Conservation (phyloP, 2,113 vertebrate genomes). For the Ancistrus triradiatus region DNA sequence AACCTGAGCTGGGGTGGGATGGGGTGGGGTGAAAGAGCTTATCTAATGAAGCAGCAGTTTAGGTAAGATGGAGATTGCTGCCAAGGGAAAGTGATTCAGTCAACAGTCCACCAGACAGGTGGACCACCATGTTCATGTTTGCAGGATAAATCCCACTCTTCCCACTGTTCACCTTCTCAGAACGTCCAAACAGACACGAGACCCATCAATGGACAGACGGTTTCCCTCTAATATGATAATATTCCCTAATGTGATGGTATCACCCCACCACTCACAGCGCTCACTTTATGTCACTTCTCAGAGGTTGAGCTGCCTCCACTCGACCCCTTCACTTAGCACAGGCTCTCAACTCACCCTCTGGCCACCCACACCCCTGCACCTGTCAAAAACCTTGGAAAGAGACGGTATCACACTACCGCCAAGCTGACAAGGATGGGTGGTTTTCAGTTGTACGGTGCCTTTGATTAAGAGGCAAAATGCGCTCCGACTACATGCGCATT, state of each 20-base stretch:
- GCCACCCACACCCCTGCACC: slow-evolving; percentile 33
- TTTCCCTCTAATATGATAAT: slow-evolving; percentile 29
- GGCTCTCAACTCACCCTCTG: slow-evolving; percentile 19
- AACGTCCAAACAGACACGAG: not conserved
- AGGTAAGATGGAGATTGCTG: no score
- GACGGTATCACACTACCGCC: slow-evolving; percentile 7
- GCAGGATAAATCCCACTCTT: no score
- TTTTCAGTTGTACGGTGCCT: slow-evolving; percentile 49
- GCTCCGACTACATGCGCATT: slow-evolving; percentile 22
- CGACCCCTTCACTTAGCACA: slow-evolving; percentile 52
- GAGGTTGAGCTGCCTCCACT: slow-evolving; percentile 47
- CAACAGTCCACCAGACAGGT: no score
- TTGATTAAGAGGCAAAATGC: slow-evolving; percentile 40
- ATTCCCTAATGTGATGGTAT: slow-evolving; percentile 53
- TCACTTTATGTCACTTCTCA: slow-evolving; percentile 58
- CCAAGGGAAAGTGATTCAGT: no score
- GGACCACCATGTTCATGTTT: no score
- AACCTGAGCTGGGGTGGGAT: no score
- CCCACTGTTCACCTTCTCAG: not conserved
- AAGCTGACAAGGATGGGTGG: slow-evolving; percentile 49
- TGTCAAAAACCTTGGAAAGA: slow-evolving; percentile 11
- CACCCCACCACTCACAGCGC: slow-evolving; percentile 56
- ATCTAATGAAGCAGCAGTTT: no score
- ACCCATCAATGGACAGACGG: slow-evolving; percentile 4
- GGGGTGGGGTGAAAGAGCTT: no score